Percentiles rank a stretch among this genome's conserved stretches.
Evolutionary conservation across 1,140 invertebrate genomes (phyloP).

Genomic region (Zophobas morio): DNA sequence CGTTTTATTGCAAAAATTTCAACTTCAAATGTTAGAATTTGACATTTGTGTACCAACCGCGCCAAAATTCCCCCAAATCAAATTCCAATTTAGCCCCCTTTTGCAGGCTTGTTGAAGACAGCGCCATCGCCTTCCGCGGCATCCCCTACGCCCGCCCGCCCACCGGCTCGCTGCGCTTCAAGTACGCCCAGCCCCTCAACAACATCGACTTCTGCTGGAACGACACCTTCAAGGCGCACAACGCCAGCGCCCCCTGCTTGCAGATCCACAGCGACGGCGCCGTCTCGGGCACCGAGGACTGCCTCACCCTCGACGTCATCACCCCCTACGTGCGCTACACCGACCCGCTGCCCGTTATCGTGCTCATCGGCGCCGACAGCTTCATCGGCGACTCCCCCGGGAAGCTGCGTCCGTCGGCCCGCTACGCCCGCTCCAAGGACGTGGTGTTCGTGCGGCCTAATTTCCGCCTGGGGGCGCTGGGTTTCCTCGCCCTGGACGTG

Average conservation of each 20-base stretch:
- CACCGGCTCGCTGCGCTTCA: constrained; percentile 79
- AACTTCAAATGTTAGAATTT: no score
- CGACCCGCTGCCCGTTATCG: constrained; percentile 83
- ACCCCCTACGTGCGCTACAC: constrained; percentile 82
- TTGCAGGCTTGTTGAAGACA: constrained; percentile 79
- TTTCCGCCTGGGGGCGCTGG: constrained; percentile 83
- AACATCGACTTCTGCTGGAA: constrained; percentile 86
- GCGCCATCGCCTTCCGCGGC: constrained; percentile 84
- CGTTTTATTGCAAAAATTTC: no score
- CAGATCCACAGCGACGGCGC: constrained; percentile 78
- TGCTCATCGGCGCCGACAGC: constrained; percentile 84
- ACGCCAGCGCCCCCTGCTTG: constrained; percentile 75
- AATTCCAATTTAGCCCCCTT: constrained; percentile 10
- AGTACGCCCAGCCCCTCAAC: constrained; percentile 76
- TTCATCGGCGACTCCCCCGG: constrained; percentile 81
- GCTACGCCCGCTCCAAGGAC: constrained; percentile 75
- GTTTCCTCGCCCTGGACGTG: constrained; percentile 82
- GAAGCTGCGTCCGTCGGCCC: constrained; percentile 68
- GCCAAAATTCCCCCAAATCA: no score
- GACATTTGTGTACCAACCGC: no score
- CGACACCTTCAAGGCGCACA: constrained; percentile 79
- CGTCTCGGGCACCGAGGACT: constrained; percentile 82
- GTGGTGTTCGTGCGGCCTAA: constrained; percentile 89
- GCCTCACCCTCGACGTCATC: constrained; percentile 84
- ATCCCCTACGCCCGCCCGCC: constrained; percentile 91